phyloP scores from a whole-genome alignment of 64 coral and sea anemone species.

The Montipora foliosa region DNA sequence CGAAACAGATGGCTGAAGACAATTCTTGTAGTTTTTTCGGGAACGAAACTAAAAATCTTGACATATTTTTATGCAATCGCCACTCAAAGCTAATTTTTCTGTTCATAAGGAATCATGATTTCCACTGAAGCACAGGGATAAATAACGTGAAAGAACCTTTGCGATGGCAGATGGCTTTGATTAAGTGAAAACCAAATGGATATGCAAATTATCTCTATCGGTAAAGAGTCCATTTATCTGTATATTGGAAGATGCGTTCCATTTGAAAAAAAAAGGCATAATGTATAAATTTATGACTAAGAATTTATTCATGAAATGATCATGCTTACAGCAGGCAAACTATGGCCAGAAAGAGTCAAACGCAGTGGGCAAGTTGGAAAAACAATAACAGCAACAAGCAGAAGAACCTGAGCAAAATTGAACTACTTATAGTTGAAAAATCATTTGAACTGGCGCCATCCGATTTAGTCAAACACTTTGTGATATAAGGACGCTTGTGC shows the following conservation, averaged over 20 bases:
- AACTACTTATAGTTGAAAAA: no score
- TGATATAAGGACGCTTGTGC: no score
- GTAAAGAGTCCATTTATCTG: not conserved
- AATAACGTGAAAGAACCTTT: not conserved
- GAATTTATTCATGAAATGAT: no score
- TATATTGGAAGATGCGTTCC: not conserved
- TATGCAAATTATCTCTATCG: conserved; percentile 13
- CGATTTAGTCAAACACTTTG: no score
- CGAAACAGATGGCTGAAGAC: conserved; percentile 5
- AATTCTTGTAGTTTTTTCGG: not conserved
- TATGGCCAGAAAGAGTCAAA: no score
- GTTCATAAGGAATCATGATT: not conserved
- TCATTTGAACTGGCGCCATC: no score
- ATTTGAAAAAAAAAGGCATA: not conserved
- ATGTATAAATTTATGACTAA: not conserved
- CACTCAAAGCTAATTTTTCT: not conserved
- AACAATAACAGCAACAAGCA: no score
- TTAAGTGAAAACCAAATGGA: not conserved
- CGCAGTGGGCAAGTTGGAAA: no score
- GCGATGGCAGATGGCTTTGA: not conserved
- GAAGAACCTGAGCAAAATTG: no score
- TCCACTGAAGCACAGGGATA: no score
- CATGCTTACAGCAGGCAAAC: no score
- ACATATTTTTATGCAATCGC: not conserved
- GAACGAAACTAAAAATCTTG: not conserved